Evolutionary conservation across 2,888 invertebrate genomes (phyloP).

Genomic region (Lamellibrachia satsuma): DNA sequence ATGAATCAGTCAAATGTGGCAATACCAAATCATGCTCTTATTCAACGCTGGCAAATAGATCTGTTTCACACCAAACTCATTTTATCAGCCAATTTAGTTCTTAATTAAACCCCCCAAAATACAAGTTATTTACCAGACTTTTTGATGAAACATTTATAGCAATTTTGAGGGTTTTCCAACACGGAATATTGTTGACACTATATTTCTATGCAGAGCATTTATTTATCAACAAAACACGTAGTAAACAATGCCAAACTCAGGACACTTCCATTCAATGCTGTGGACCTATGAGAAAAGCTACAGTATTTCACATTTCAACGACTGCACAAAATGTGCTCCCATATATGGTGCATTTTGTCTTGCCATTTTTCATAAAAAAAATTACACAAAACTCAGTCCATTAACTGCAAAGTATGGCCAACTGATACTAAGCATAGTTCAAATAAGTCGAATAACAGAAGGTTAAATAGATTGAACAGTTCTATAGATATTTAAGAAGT

Average conservation of each 20-base stretch:
- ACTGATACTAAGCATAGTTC: not conserved
- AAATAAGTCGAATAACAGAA: too few species aligned
- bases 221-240: not conserved
- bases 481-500: not conserved
- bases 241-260: not conserved
- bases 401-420: not conserved
- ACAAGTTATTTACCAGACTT: not conserved
- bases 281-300: not conserved
- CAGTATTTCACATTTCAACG: not conserved
- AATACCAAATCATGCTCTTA: conserved; percentile 1
- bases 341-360: not conserved
- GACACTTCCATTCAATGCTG: not conserved
- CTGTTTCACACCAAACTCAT: too few species aligned
- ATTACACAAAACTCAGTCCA: not conserved
- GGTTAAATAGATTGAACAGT: not conserved
- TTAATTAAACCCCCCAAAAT: not conserved
- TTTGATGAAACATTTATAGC: not conserved
- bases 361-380: not conserved
- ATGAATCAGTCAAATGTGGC: not conserved
- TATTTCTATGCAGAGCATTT: not conserved
- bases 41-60: not conserved
- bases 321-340: not conserved
- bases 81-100: not conserved
- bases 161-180: not conserved
- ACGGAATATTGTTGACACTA: not conserved